Base-by-base conservation (phyloP, 2,113 vertebrate species). In the Epinephelus moara region DNA sequence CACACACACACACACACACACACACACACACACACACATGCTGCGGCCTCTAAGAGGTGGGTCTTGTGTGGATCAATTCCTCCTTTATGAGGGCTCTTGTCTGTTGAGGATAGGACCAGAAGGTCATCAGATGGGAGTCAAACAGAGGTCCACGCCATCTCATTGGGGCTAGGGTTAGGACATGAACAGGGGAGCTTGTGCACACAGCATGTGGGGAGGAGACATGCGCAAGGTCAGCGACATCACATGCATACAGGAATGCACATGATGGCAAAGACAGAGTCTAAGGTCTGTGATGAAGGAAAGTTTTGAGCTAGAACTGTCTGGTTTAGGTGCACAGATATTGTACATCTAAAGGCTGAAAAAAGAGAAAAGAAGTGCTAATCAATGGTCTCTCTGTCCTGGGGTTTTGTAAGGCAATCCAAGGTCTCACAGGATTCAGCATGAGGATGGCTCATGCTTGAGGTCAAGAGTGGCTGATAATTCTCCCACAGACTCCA, bases 101-200 rank as follows among this genome's bases (percentile, higher is more conserved):
- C 88, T 89, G 89, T 86, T 83, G 73, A 92, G 82, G 86, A 88
- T 73, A 69, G 62, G 80, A 89, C 85, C 83, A 94, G 89, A 94
- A 95, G 95, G 94, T 95, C 94, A 95, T 95, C 95, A 93, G 94
- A 94, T 93, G 90, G 89, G 90, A 92, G 86, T 90, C 85, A 88
- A 89, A 82, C 66, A 86, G 83, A 91, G 82, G 78, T 75, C 85
- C 74, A 12, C 2, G 25, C 63, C 78, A 45, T 75, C 61, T 84
- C 66, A 33, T 68, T 37, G 63, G 80, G 70, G 63, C 85, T 75
- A 27, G 4, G 61, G 37, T 88, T 82, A 90, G 73, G 86, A 85
- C 80, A 69, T 71, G 83, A 88, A 90, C 84, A 60, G 69, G 70
- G 53, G 78, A 81, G 85, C 67, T 78, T 88, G 88, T 89, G 67